Percentiles rank a stretch among this genome's conserved stretches.
Evolutionary conservation across 2,888 invertebrate species (phyloP).

Genomic region (Crioceris asparagi): DNA sequence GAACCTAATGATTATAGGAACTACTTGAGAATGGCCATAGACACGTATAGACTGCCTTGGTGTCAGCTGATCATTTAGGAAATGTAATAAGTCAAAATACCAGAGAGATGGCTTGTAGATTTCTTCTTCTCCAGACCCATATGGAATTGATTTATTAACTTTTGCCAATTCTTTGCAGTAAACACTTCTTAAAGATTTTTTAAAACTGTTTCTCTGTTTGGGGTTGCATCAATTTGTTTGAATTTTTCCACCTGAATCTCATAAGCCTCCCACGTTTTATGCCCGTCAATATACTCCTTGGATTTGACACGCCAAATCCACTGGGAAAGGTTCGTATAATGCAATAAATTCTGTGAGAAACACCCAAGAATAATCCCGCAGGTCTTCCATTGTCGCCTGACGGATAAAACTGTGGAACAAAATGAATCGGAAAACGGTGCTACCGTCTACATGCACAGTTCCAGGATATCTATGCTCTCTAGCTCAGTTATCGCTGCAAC

Average conservation of each 20-base stretch:
- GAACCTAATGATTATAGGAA: too few species aligned
- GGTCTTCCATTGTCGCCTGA: too few species aligned
- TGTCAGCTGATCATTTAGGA: slow-evolving; percentile 3
- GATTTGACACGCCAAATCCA: slow-evolving; percentile 8
- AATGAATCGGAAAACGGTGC: too few species aligned
- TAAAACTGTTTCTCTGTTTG: slow-evolving; percentile 6
- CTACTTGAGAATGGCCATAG: too few species aligned
- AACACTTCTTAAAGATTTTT: slow-evolving; percentile 6
- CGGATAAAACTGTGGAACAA: too few species aligned
- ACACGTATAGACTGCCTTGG: slow-evolving; percentile 1
- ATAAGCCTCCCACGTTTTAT: slow-evolving; percentile 7
- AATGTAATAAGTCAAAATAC: slow-evolving; percentile 2
- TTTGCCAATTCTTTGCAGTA: slow-evolving; percentile 4
- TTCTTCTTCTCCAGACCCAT: slow-evolving; percentile 2
- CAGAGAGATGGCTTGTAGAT: slow-evolving; percentile 2
- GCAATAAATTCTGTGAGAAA: slow-evolving; percentile 6
- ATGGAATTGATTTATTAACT: neutral
- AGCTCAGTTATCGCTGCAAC: too few species aligned
- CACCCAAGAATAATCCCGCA: slow-evolving; percentile 7
- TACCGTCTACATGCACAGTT: too few species aligned
- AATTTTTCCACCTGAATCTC: slow-evolving; percentile 5
- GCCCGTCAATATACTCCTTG: slow-evolving; percentile 6
- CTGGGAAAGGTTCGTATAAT: slow-evolving; percentile 7
- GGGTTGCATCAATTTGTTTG: slow-evolving; percentile 6
- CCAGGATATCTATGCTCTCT: too few species aligned